Conservation (phyloP, 2,113 vertebrate species). For the Leptocoma aspasia region DNA sequence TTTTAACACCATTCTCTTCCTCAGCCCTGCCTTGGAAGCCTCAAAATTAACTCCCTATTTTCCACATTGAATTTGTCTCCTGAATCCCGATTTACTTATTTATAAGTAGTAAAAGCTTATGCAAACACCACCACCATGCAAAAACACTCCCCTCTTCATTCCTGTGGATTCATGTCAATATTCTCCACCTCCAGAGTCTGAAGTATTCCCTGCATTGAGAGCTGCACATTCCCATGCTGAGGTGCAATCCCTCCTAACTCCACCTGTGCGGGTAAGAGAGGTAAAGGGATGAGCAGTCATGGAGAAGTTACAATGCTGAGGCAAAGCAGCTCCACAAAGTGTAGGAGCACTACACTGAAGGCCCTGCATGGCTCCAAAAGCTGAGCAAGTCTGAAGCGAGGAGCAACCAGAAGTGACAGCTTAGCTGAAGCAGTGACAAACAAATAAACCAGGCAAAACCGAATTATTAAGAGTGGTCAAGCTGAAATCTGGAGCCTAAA, state of each 20-base stretch:
- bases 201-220: background rate
- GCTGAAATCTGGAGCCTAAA: background rate
- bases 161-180: background rate
- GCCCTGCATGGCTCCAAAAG: background rate
- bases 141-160: background rate
- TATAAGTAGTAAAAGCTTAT: background rate
- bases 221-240: background rate
- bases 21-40: background rate
- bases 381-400: background rate
- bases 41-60: constrained; percentile 13
- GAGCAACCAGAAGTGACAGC: background rate
- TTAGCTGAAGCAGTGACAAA: background rate
- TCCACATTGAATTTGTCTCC: background rate
- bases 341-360: accelerated
- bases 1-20: background rate
- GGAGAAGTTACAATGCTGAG: background rate
- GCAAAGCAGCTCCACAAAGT: background rate
- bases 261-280: background rate
- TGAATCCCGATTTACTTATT: background rate
- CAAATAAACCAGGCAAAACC: background rate
- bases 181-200: background rate
- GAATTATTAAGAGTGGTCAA: background rate
- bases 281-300: background rate
- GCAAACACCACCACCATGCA: background rate
- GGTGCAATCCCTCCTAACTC: background rate